Base-by-base conservation (phyloP, 2,797 vertebrate genomes). In the Enteromius viviparus region DNA sequence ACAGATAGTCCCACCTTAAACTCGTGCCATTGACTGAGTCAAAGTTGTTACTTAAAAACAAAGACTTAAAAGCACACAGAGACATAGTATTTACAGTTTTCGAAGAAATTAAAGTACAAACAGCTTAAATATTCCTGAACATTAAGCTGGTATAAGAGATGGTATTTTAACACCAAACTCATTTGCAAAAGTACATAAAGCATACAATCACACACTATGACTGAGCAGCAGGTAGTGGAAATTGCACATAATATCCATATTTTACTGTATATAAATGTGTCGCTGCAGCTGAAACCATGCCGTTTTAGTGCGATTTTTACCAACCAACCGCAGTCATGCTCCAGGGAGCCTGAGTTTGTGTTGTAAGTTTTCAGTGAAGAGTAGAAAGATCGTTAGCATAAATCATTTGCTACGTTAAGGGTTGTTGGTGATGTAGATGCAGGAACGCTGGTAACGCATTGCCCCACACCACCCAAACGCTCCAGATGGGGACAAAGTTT, bases 401-500 rank as follows among this genome's bases (percentile, higher is more conserved):
- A 86, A 77, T 77, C 69, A 82, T 49, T 53, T 68, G 55, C 21
- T 17, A 69, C 11, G 14, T 65, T 55, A 62, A 66, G 37, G 53
- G 78, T 76, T 82, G 62, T 53, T 42, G 71, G 70, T 4, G 70
- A 66, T 65, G 32, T 40, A 69, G 72, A 69, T 76, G 47, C 71
- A 68, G 72, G 19, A 60, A 60, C 4, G 64, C 65, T 49, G 70
- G 76, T 21, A 75, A 51, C 32, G 42, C 74, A 65, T 85, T 68
- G 77, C 84, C 78, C 72, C 80, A 79, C 51, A 68, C 74, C 70
- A 76, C 84, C 81, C 72, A 53, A 78, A 29, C 21, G 69, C 84
- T 83, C 85, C 87, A 88, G 84, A 87, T 87, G 81, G 86, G 82
- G 87, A 84, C 86, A 87, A 85, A 85, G 81, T 87, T 87, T 83